Evolutionary conservation across 2,888 invertebrate species (phyloP).

Genomic region (Drosophila setosimentum): DNA sequence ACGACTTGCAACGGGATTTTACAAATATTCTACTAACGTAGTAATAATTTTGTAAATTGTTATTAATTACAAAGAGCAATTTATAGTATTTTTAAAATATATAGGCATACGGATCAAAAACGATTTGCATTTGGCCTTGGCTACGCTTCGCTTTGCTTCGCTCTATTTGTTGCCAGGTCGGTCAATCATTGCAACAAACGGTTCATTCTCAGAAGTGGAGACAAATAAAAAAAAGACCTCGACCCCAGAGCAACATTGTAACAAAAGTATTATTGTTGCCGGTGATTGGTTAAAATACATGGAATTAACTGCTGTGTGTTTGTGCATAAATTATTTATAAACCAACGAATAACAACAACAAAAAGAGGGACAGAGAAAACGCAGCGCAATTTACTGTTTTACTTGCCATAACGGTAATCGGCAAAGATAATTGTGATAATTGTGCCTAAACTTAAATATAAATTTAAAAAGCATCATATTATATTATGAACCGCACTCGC

Average conservation of each 20-base stretch:
- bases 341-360: constrained; percentile 11
- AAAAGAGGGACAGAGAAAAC: not conserved
- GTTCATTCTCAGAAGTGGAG: constrained; percentile 44
- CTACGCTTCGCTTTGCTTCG: constrained; percentile 7
- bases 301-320: constrained; percentile 14
- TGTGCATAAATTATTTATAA: constrained; percentile 33
- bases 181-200: constrained; percentile 49
- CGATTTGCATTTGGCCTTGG: constrained; percentile 20
- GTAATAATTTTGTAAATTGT: constrained; percentile 48
- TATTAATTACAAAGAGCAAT: constrained; percentile 37
- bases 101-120: constrained; percentile 15
- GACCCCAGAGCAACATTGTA: constrained; percentile 57
- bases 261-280: constrained; percentile 34
- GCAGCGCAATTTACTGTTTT: constrained; percentile 15
- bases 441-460: constrained; percentile 21
- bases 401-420: constrained; percentile 54
- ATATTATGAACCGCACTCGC: constrained; percentile 84
- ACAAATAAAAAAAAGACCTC: constrained; percentile 54
- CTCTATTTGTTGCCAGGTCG: constrained; percentile 22
- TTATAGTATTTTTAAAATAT: constrained; percentile 14
- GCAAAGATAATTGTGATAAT: constrained; percentile 27
- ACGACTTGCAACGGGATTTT: constrained; percentile 19
- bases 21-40: constrained; percentile 15
- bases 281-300: constrained; percentile 15
- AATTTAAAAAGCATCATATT: constrained; percentile 9